Evolutionary conservation across 2,888 invertebrate genomes (phyloP), one percentile per base, ranked within the genome.

Genomic region (Pristionchus maxplancki): DNA sequence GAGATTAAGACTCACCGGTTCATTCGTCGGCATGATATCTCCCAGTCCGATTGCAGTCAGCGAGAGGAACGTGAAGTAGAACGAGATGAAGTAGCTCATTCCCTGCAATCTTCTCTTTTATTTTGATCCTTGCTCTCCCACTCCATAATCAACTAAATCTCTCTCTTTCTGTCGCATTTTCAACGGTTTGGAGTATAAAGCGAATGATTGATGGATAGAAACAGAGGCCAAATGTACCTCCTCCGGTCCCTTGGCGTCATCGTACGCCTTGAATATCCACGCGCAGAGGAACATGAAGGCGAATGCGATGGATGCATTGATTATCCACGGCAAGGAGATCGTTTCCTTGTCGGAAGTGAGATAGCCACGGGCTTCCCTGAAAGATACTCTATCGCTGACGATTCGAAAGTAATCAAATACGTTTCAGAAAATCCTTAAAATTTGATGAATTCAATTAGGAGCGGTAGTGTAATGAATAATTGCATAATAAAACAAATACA

Each of bases 11-110:
- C 64, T 0, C 4, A 82, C 81, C 48, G 81, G 81, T 31, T 28
- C 50, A 50, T 82, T 82, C 9, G 28, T 50, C 1, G 81, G 81
- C 81, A 82, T 82, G 81, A 82, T 50, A 40, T 82, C 81, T 6
- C 81, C 81, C 48, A 82, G 20, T 50, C 81, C 81, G 13, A 82
- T 82, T 17, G 81, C 50, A 5, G 81, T 82, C 24, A 82, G 28
- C 3, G 81, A 82, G 37, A 82, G 50, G 50, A 82, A 82, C 5
- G 81, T 37, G 81, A 82, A 82, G 50, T 82, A 82, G 81, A 82
- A 50, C 2, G 81, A 44, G 34, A 50, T 82, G 50, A 82, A 82
- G 50, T 50, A 40, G 24, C 50, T 82, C 48, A 82, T 34, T 2
- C 81, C 81, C 74, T 74, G 74, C 20, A 74, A 37, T n/a, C 20